Evolutionary conservation across 2,113 vertebrate genomes (phyloP).

Genomic region (Miniopterus natalensis): DNA sequence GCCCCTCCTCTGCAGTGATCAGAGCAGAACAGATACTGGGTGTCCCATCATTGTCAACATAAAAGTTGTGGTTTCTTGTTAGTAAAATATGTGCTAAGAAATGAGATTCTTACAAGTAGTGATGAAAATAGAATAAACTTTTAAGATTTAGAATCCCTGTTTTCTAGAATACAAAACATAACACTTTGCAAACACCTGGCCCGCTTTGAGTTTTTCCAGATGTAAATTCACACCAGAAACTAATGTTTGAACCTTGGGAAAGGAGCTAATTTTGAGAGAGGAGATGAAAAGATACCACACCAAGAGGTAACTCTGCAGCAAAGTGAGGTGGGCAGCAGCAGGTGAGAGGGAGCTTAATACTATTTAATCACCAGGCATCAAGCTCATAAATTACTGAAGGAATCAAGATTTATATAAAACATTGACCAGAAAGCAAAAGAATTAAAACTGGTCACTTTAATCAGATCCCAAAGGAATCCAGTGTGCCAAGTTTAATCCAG

Average conservation of each 20-base stretch:
- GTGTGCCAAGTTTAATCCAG: conserved; percentile 77
- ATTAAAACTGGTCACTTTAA: conserved; percentile 75
- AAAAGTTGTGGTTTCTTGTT: background rate
- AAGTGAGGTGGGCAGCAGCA: background rate
- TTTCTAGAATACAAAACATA: conserved; percentile 38
- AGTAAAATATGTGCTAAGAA: background rate
- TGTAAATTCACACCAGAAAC: conserved; percentile 45
- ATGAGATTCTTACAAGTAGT: background rate
- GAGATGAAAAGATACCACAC: conserved; percentile 35
- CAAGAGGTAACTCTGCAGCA: background rate
- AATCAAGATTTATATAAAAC: conserved; percentile 64
- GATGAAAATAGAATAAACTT: conserved; percentile 34
- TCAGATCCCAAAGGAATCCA: conserved; percentile 65
- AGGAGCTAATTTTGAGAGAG: conserved; percentile 47
- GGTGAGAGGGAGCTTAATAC: conserved; percentile 31
- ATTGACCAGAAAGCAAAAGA: conserved; percentile 22
- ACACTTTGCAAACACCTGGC: conserved; percentile 64
- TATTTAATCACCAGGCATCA: conserved; percentile 66
- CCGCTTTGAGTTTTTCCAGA: conserved; percentile 47
- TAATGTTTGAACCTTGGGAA: background rate
- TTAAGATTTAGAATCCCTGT: conserved; percentile 10
- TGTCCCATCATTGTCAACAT: background rate
- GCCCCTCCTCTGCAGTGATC: background rate
- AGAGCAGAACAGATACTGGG: background rate
- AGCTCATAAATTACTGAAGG: conserved; percentile 73